A percentile compares a stretch with the other conserved stretches of the same genome.
These are phyloP conservation scores for Scaptomyza pallida DNA, from an alignment of 1,140 invertebrate genomes.

Conservation along the genomic window DNA sequence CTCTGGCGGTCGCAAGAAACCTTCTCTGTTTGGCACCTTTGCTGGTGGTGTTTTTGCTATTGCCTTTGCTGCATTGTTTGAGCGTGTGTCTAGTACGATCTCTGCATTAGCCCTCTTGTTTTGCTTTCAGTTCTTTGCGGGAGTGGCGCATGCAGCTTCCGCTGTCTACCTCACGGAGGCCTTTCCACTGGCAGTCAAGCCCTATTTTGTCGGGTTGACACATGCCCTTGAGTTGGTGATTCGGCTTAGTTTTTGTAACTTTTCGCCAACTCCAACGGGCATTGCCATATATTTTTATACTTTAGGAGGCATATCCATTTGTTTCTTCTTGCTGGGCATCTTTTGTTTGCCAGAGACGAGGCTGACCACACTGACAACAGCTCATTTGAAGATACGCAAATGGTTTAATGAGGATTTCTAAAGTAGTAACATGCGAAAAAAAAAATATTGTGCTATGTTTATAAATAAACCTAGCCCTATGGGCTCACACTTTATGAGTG, in stretches of 20 bases:
- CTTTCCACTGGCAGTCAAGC: conserved; percentile 65
- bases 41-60: conserved; percentile 61
- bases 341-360: conserved; percentile 71
- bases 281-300: conserved; percentile 56
- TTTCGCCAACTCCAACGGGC: not conserved
- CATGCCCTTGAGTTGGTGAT: conserved; percentile 55
- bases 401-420: conserved; percentile 71
- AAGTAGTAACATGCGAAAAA: not conserved
- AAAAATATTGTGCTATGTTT: too few relatives aligned
- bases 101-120: conserved; percentile 57
- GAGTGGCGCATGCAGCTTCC: conserved; percentile 57
- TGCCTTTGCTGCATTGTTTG: conserved; percentile 49
- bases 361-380: conserved; percentile 48
- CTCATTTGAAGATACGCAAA: conserved; percentile 63
- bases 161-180: conserved; percentile 73
- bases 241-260: conserved; percentile 50
- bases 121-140: conserved; percentile 56
- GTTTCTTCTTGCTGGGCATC: conserved; percentile 61
- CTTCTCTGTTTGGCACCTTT: conserved; percentile 59
- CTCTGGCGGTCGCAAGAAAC: conserved; percentile 62
- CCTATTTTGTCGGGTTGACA: conserved; percentile 59
- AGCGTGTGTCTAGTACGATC: conserved; percentile 37
- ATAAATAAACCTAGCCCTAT: not conserved
- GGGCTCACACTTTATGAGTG: too few relatives aligned
- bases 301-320: conserved; percentile 56